Evolutionary conservation across 2,113 vertebrate genomes (phyloP).

Genomic region (Dicaeum eximium): DNA sequence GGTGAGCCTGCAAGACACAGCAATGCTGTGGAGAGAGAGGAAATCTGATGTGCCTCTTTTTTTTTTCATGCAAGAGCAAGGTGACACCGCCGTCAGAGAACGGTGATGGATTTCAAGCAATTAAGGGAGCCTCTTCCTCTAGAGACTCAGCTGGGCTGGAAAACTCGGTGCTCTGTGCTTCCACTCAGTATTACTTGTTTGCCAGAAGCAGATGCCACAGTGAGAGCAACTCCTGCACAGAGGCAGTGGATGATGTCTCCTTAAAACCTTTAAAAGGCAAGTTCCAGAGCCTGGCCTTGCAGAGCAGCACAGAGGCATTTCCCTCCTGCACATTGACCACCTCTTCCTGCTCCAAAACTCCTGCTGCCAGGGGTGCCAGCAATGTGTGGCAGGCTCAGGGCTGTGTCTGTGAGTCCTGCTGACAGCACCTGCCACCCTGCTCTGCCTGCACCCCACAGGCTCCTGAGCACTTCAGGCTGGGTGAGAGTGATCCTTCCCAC

Average conservation of each 20-base stretch:
- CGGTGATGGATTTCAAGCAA: not conserved
- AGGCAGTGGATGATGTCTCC: not conserved
- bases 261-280: not conserved
- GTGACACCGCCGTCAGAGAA: not conserved
- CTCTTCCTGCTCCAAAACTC: not conserved
- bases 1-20: not conserved
- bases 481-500: not conserved
- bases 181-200: not conserved
- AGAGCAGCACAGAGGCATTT: not conserved
- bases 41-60: not conserved
- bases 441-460: not conserved
- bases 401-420: not conserved
- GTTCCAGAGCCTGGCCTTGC: not conserved
- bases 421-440: not conserved
- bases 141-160: not conserved
- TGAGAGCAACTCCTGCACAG: not conserved
- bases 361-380: rapidly evolving
- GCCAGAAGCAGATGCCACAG: not conserved
- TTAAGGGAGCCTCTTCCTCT: not conserved
- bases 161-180: not conserved
- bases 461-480: not conserved
- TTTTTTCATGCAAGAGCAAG: not conserved
- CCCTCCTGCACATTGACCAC: rapidly evolving
- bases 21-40: not conserved
- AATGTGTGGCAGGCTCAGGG: not conserved